A percentile compares a stretch with the other conserved stretches of the same genome.
Evolutionary conservation across 2,113 vertebrate genomes (phyloP).

Genomic region (Accipiter virgatus): DNA sequence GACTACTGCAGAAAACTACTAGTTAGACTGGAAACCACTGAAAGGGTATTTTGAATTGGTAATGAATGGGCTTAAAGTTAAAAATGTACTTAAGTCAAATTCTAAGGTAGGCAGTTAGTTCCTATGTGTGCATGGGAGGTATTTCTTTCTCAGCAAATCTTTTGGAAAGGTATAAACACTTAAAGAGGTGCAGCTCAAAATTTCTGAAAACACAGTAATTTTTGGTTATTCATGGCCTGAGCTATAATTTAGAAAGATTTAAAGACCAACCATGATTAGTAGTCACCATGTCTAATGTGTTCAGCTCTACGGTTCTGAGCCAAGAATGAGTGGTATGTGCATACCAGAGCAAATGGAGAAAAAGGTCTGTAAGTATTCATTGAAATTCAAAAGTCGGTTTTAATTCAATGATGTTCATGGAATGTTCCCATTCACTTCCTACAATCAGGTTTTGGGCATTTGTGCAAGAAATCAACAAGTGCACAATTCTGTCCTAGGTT

Average conservation of each 20-base stretch:
- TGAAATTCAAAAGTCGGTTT: constrained; percentile 19
- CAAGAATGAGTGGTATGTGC: constrained; percentile 46
- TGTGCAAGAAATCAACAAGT: neutral
- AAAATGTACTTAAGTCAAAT: neutral
- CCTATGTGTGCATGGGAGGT: neutral
- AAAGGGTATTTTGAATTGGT: neutral
- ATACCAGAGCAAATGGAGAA: neutral
- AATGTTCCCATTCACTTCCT: constrained; percentile 7
- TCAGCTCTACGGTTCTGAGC: constrained; percentile 1
- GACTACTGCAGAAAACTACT: neutral
- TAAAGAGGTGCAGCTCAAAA: neutral
- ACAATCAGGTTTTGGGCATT: neutral
- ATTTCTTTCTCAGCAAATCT: neutral
- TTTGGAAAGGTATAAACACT: neutral
- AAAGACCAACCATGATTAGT: neutral
- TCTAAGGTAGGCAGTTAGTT: neutral
- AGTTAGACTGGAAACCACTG: neutral
- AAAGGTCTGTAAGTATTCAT: neutral
- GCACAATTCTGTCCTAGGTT: neutral
- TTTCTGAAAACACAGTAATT: neutral
- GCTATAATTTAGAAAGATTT: constrained; percentile 1
- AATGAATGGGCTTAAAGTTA: neutral
- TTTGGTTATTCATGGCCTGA: neutral
- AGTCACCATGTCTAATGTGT: constrained; percentile 31
- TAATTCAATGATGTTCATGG: neutral